Percentiles rank a stretch among this genome's conserved stretches.
phyloP scores from a whole-genome alignment of 2,113 vertebrate genomes.

The Cephalopholis sonnerati region DNA sequence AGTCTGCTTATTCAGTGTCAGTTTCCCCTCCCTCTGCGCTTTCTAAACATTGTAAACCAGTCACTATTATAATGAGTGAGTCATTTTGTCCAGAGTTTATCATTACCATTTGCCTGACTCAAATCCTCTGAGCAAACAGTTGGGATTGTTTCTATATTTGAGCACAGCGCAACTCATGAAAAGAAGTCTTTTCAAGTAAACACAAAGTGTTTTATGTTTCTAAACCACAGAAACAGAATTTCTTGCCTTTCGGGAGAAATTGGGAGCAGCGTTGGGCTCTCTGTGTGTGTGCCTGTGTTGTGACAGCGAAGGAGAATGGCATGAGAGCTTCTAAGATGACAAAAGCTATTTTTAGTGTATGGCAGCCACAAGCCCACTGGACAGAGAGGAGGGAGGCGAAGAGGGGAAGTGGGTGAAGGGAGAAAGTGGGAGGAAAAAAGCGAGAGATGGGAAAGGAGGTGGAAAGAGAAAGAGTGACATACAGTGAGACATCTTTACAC shows the following conservation, averaged over 20 bases:
- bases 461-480: neutral
- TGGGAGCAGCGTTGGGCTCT: neutral
- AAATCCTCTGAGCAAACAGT: neutral
- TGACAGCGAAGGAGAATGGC: slow-evolving; percentile 58
- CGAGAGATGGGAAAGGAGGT: neutral
- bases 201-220: slow-evolving; percentile 19
- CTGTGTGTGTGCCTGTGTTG: slow-evolving; percentile 25
- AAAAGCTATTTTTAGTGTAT: slow-evolving; percentile 76
- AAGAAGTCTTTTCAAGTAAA: slow-evolving; percentile 2
- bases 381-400: slow-evolving; percentile 29
- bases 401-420: slow-evolving; percentile 15
- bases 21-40: slow-evolving; percentile 26
- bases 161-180: neutral
- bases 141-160: slow-evolving; percentile 20
- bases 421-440: neutral
- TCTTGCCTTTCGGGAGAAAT: slow-evolving; percentile 25
- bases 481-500: neutral
- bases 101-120: neutral
- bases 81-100: slow-evolving; percentile 29
- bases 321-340: slow-evolving; percentile 65
- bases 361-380: slow-evolving; percentile 60
- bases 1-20: slow-evolving; percentile 48
- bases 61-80: slow-evolving; percentile 36
- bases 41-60: slow-evolving; percentile 46
- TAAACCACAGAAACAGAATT: slow-evolving; percentile 15